A percentile compares a stretch with the other conserved stretches of the same genome.
These are phyloP conservation scores for Charadrius vociferus DNA, from an alignment of 2,113 vertebrate genomes.

Conservation along the genomic window DNA sequence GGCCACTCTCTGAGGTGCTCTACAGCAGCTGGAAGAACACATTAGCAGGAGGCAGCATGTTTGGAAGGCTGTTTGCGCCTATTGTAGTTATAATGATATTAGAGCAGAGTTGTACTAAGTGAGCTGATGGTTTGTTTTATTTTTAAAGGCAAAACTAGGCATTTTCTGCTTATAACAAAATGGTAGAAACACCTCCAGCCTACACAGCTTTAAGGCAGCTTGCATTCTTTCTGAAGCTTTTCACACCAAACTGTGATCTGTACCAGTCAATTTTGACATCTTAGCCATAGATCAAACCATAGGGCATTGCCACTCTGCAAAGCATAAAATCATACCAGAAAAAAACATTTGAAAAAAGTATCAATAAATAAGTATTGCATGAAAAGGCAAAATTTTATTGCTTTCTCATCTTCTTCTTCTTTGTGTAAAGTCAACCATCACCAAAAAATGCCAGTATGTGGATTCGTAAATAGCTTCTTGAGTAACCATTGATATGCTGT, in stretches of 20 bases:
- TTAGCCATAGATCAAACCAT: neutral
- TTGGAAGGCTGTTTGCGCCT: neutral
- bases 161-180: neutral
- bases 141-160: neutral
- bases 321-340: neutral
- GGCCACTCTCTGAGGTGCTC: neutral
- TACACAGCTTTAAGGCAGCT: neutral
- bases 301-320: neutral
- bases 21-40: neutral
- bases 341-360: neutral
- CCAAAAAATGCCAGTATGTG: constrained; percentile 31
- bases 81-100: neutral
- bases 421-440: neutral
- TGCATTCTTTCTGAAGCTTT: neutral
- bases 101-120: neutral
- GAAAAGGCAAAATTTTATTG: neutral
- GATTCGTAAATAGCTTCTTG: constrained; percentile 42
- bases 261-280: neutral
- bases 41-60: neutral
- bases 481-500: neutral
- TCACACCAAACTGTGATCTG: neutral
- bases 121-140: neutral
- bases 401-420: constrained; percentile 14
- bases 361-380: neutral
- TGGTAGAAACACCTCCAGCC: neutral